A percentile compares a stretch with the other conserved stretches of the same genome.
These are phyloP conservation scores for Lithodes maja DNA, from an alignment of 2,888 invertebrate genomes.

Conservation along the genomic window DNA sequence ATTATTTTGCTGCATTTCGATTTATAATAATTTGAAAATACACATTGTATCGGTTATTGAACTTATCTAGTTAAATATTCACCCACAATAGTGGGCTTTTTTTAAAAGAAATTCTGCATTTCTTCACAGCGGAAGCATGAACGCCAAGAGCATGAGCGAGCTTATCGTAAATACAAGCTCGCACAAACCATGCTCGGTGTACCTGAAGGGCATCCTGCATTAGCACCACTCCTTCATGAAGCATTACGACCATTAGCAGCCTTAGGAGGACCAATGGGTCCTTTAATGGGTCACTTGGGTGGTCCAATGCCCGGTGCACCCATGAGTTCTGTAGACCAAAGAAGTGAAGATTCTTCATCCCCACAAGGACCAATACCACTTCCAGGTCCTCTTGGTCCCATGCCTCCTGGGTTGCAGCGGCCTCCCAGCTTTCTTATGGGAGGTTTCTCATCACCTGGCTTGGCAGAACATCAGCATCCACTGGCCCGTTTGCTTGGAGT, in stretches of 20 bases:
- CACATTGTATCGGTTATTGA: too few species aligned
- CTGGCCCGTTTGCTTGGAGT: slow-evolving; percentile 64
- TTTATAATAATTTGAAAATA: too few species aligned
- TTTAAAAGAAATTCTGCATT: background rate
- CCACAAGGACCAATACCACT: slow-evolving; percentile 35
- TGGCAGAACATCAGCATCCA: slow-evolving; percentile 68
- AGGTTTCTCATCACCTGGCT: slow-evolving; percentile 68
- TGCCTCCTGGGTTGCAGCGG: slow-evolving; percentile 52
- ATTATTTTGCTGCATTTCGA: too few species aligned
- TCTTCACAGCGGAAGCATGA: slow-evolving; percentile 86
- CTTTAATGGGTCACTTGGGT: slow-evolving; percentile 74
- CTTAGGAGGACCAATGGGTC: slow-evolving; percentile 53
- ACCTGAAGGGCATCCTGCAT: slow-evolving; percentile 66
- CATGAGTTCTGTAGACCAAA: slow-evolving; percentile 80
- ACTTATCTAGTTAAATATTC: too few species aligned
- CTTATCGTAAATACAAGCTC: slow-evolving; percentile 85
- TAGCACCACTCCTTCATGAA: slow-evolving; percentile 68
- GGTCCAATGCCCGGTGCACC: slow-evolving; percentile 73
- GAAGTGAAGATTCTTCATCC: slow-evolving; percentile 73
- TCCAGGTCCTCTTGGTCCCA: slow-evolving; percentile 40
- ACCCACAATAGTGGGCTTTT: background rate
- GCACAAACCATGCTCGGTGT: slow-evolving; percentile 78
- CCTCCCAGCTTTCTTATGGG: slow-evolving; percentile 69
- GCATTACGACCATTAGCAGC: slow-evolving; percentile 58
- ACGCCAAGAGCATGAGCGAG: slow-evolving; percentile 92